Evolutionary conservation across 1,140 invertebrate genomes (phyloP).

Genomic region (Scaptomyza montana): DNA sequence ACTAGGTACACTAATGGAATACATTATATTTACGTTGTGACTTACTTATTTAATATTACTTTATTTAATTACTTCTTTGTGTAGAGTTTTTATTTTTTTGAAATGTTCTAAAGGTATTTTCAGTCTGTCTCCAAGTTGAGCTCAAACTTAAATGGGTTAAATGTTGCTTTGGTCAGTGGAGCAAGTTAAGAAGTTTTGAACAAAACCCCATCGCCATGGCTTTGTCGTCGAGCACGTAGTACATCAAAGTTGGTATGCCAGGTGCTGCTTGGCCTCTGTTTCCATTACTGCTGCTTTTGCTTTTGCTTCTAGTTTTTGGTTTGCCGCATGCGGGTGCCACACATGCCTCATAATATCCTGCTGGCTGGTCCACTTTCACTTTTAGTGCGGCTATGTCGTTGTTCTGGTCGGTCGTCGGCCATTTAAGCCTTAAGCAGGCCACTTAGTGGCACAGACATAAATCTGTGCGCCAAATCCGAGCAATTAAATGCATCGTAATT

Average conservation of each 20-base stretch:
- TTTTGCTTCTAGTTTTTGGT: not conserved
- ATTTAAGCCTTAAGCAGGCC: conserved; percentile 82
- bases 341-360: conserved; percentile 19
- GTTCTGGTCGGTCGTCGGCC: conserved; percentile 59
- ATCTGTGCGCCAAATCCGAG: conserved; percentile 81
- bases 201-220: not conserved
- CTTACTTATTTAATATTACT: not conserved
- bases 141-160: conserved; percentile 21
- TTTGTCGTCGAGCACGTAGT: conserved; percentile 35
- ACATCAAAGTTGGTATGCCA: conserved; percentile 21
- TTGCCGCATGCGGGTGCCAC: conserved; percentile 28
- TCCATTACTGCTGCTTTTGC: not conserved
- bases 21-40: not conserved
- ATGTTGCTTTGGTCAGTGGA: no score
- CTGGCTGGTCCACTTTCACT: conserved; percentile 57
- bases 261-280: conserved; percentile 23
- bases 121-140: not conserved
- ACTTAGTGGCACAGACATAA: conserved; percentile 80
- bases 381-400: conserved; percentile 49
- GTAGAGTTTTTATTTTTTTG: not conserved
- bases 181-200: no score
- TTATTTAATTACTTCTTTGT: not conserved
- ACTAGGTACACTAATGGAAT: not conserved
- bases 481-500: conserved; percentile 83
- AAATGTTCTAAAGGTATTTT: not conserved